Percentiles rank a stretch among this genome's conserved stretches.
Conservation (phyloP, 2,888 invertebrate genomes). For the Drosophila lutescens region DNA sequence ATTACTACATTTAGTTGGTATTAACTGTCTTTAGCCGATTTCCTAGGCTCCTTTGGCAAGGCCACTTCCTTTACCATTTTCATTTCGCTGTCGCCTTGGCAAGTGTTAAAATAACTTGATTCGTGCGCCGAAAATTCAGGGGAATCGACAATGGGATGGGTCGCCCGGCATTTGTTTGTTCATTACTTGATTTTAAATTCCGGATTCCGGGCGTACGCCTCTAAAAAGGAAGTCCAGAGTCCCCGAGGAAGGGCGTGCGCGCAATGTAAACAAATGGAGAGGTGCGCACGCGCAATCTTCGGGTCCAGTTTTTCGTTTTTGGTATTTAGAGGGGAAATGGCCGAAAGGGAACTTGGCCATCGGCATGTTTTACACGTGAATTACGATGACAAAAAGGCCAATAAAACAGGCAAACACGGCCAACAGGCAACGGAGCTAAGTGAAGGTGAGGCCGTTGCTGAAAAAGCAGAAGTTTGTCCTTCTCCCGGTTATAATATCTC, state of each 20-base stretch:
- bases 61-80: background rate
- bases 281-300: constrained; percentile 42
- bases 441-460: constrained; percentile 67
- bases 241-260: constrained; percentile 31
- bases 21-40: background rate
- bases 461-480: constrained; percentile 62
- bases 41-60: background rate
- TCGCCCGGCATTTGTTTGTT: constrained; percentile 46
- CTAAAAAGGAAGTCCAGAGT: constrained; percentile 1
- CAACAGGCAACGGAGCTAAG: constrained; percentile 35
- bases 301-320: constrained; percentile 7
- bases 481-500: constrained; percentile 17
- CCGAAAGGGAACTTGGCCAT: constrained; percentile 26
- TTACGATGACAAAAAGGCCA: constrained; percentile 72
- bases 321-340: constrained; percentile 11
- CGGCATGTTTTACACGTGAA: constrained; percentile 73
- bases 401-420: constrained; percentile 51
- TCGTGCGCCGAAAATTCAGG: constrained; percentile 40
- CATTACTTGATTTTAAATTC: constrained; percentile 52
- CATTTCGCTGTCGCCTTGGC: constrained; percentile 9
- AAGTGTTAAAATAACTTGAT: constrained; percentile 29
- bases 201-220: constrained; percentile 48
- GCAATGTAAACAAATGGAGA: constrained; percentile 55
- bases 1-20: background rate
- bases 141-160: constrained; percentile 35